Conservation (phyloP, 2,113 vertebrate genomes). For the human (Homo sapiens) region DNA sequence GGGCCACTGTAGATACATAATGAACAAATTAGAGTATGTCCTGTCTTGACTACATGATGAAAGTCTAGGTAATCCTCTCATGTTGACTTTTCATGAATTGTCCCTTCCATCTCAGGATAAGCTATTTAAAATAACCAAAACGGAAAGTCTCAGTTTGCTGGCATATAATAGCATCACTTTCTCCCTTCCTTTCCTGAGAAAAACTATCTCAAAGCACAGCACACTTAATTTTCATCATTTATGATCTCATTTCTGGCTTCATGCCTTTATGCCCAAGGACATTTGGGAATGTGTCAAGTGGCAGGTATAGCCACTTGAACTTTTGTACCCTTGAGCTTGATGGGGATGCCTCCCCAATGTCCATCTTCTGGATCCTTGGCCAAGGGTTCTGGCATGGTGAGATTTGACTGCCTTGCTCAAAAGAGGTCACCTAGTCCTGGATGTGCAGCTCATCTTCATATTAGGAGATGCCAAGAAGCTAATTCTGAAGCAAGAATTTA, state of each 20-base stretch:
- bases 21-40: constrained; percentile 9
- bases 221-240: constrained; percentile 7
- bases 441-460: background rate
- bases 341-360: background rate
- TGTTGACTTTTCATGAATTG: background rate
- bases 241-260: background rate
- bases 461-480: background rate
- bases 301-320: background rate
- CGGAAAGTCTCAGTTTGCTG: background rate
- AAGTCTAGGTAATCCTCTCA: constrained; percentile 21
- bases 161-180: background rate
- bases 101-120: constrained; percentile 24
- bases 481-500: background rate
- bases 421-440: background rate
- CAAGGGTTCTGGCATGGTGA: background rate
- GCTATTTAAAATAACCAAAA: constrained; percentile 1
- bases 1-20: background rate
- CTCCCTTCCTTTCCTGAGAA: background rate
- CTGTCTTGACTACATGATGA: constrained; percentile 22
- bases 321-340: background rate
- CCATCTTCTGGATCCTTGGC: background rate
- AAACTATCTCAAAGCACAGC: background rate
- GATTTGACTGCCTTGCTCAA: background rate
- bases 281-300: background rate
- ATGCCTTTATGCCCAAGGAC: background rate